These are phyloP conservation scores for Liparis tanakae DNA, from an alignment of 2,797 vertebrate species.

Conservation along the genomic window DNA sequence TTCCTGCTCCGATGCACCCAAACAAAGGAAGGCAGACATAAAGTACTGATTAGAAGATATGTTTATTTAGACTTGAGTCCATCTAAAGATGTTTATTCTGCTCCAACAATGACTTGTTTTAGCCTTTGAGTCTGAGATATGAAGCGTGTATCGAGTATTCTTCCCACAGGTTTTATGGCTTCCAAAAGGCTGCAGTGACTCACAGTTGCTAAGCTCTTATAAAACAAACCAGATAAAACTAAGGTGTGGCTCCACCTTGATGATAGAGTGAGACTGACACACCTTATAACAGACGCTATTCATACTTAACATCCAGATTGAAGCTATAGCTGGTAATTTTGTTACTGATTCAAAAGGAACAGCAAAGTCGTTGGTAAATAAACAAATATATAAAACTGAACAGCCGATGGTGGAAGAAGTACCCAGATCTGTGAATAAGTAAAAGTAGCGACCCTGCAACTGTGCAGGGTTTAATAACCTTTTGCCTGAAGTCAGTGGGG, in stretches of 20 bases:
- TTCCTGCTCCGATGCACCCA: constrained; percentile 6
- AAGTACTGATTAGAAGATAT: neutral
- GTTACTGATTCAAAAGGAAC: neutral
- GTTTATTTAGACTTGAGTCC: neutral
- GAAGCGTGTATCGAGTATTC: neutral
- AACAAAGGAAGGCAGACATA: constrained; percentile 13
- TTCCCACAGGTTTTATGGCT: constrained; percentile 11
- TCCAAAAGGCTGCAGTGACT: constrained; percentile 36
- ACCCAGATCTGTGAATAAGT: neutral
- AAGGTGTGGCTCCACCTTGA: constrained; percentile 61
- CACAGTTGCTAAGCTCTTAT: constrained; percentile 53
- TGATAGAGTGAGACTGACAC: constrained; percentile 43
- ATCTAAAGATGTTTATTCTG: neutral
- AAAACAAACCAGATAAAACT: constrained; percentile 61
- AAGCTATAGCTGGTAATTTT: constrained; percentile 10
- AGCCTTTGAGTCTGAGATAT: neutral
- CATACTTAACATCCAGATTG: constrained; percentile 1
- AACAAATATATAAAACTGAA: neutral
- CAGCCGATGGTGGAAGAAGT: neutral
- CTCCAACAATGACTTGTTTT: neutral
- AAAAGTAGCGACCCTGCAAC: too few species aligned
- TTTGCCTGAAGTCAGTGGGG: too few species aligned
- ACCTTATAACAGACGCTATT: constrained; percentile 48
- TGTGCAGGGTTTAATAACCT: too few species aligned
- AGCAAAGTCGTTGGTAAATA: neutral